These are phyloP conservation scores for Tor tambroides DNA, from an alignment of 2,113 vertebrate genomes.

Conservation along the genomic window DNA sequence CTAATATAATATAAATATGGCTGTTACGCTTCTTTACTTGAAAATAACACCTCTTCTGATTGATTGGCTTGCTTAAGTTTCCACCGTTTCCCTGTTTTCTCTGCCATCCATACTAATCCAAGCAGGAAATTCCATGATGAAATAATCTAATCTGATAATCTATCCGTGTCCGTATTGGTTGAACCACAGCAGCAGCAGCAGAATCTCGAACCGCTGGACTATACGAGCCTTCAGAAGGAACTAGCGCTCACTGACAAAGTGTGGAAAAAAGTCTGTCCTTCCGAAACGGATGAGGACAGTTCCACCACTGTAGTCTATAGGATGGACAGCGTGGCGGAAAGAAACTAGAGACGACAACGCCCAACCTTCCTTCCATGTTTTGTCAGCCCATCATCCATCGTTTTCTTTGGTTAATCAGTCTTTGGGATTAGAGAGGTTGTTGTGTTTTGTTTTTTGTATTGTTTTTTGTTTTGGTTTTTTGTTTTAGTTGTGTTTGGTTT, in stretches of 20 bases:
- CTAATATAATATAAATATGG: background rate
- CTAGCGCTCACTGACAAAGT: conserved; percentile 94
- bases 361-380: background rate
- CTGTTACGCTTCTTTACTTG: background rate
- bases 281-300: conserved; percentile 90
- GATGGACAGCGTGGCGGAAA: conserved; percentile 88
- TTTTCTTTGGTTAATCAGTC: background rate
- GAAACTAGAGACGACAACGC: conserved; percentile 52
- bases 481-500: background rate
- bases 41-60: background rate
- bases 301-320: conserved; percentile 97
- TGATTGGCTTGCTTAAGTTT: background rate
- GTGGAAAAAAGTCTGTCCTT: conserved; percentile 93
- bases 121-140: background rate
- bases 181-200: conserved; percentile 75
- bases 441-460: background rate
- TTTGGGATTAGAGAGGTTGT: background rate
- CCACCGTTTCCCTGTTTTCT: background rate
- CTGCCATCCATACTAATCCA: conserved; percentile 15
- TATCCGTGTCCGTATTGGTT: conserved; percentile 68
- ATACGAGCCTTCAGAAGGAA: conserved; percentile 95
- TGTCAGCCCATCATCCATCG: background rate
- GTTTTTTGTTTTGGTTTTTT: too few relatives aligned
- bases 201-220: conserved; percentile 92
- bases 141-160: conserved; percentile 62